phyloP scores from a whole-genome alignment of 2,888 invertebrate species.

The Drosophila meridionalis region DNA sequence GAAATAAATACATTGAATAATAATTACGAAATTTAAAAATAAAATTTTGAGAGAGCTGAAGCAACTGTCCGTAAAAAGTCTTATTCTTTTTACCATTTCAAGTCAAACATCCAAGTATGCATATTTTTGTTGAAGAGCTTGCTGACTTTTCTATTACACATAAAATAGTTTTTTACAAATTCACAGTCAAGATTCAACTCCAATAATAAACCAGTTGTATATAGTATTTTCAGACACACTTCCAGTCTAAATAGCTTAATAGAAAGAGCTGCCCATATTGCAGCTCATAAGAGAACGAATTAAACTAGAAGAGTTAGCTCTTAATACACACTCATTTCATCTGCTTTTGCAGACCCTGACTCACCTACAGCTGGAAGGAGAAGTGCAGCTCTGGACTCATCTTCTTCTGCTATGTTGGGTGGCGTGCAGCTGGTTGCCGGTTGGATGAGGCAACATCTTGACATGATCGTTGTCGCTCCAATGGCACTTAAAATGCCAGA shows the following conservation, averaged over 20 bases:
- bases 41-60: background rate
- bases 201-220: background rate
- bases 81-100: background rate
- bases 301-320: background rate
- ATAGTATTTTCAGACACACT: background rate
- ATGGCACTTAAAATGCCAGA: slow-evolving; percentile 75
- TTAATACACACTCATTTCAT: slow-evolving; percentile 3
- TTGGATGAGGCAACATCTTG: slow-evolving; percentile 50
- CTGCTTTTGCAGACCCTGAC: slow-evolving; percentile 9
- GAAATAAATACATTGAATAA: no score
- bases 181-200: background rate
- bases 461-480: slow-evolving; percentile 57
- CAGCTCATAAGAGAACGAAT: background rate
- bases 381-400: background rate
- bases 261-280: background rate
- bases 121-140: background rate
- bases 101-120: background rate
- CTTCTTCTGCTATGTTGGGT: background rate
- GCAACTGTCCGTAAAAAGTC: background rate
- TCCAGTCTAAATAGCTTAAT: background rate
- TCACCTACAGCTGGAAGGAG: slow-evolving; percentile 14
- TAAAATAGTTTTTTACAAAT: background rate
- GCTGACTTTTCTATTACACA: background rate
- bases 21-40: no score
- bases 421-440: slow-evolving; percentile 33